These are phyloP conservation scores for Amphiura filiformis DNA, from an alignment of 35 echinoderm and acorn worm genomes.

Conservation along the genomic window DNA sequence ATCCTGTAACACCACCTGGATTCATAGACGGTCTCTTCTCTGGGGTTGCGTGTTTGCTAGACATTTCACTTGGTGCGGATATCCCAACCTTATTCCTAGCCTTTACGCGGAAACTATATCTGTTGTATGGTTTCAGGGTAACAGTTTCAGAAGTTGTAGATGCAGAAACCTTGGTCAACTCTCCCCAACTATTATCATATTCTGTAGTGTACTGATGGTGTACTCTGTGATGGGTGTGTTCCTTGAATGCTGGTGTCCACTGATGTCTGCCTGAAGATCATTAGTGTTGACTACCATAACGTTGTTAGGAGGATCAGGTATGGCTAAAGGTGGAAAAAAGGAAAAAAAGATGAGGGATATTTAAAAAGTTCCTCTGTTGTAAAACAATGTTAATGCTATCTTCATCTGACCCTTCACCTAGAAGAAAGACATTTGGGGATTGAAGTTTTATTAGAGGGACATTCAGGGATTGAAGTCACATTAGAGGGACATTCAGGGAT, in stretches of 20 bases:
- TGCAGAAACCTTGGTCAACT: neutral
- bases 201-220: neutral
- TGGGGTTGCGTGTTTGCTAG: neutral
- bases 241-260: neutral
- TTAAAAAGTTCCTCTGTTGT: too few species aligned
- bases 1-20: neutral
- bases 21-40: neutral
- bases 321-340: too few species aligned
- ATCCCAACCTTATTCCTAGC: neutral
- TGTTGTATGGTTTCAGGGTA: neutral
- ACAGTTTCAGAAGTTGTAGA: neutral
- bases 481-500: too few species aligned
- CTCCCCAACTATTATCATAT: neutral
- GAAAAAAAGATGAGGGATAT: too few species aligned
- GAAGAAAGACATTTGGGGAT: too few species aligned
- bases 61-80: neutral
- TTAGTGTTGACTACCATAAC: neutral
- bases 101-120: neutral
- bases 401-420: too few species aligned
- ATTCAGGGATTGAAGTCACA: too few species aligned
- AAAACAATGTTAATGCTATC: too few species aligned
- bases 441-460: too few species aligned
- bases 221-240: neutral
- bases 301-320: neutral
- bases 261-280: neutral